Evolutionary conservation across 1,140 invertebrate species (phyloP), one percentile per base, ranked within the genome.

Genomic region (Formica selysi): DNA sequence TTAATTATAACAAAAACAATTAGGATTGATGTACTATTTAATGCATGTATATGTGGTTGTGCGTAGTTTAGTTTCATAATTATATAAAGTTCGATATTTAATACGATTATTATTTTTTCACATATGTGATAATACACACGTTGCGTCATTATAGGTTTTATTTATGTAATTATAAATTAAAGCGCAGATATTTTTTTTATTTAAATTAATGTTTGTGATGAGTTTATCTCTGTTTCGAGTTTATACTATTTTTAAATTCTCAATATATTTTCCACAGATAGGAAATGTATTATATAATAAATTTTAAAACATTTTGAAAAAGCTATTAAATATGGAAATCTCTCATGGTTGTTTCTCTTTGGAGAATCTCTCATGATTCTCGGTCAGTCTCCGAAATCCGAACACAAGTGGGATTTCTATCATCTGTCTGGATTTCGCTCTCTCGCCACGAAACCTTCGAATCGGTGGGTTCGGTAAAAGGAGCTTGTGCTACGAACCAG

Each of bases 351-450:
- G 26, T 26, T 11, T 13, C 13, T 73, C 51, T 26, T 57, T 10
- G 13, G 19, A 29, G 26, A 73, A 48, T 7, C 26, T 62, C n/a
- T 61, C 38, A n/a, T 61, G 54, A 13, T 68, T 16, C 44, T 80
- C 41, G 88, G 48, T 89, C 88, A 83, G 79, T 62, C 80, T 87
- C 78, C 70, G 74, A 89, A 76, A 89, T 85, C 74, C 48, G 87
- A 76, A 36, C 85, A 78, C 57, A 61, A 78, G 76, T 61, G 16
- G 51, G 57, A 87, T 87, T 78, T 86, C 51, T 65, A 73, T 71
- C 36, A 41, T 68, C 59, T 29, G 54, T 26, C 54, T 11, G 57
- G 65, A 59, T 68, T 74, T 70, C 3, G 57, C 67, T 89, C 71
- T 57, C 61, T 68, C 38, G n/a, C 65, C 71, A 73, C 29, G 85